These are phyloP conservation scores for Brachypalpus laphriformis DNA, from an alignment of 2,888 invertebrate genomes.

Conservation along the genomic window DNA sequence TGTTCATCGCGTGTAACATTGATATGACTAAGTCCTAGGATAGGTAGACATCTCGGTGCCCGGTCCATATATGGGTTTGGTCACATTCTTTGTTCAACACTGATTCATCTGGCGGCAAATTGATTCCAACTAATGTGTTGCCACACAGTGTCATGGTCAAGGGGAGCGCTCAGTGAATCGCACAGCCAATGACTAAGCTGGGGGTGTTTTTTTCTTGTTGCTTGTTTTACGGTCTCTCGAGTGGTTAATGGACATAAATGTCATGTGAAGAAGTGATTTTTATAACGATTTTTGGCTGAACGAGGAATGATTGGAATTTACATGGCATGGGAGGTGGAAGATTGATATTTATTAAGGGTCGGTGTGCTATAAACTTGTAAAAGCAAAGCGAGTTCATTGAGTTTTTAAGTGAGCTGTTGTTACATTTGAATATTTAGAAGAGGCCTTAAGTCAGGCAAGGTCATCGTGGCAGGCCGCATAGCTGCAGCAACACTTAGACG, in stretches of 20 bases:
- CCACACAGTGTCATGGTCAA: slow-evolving; percentile 56
- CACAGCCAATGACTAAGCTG: slow-evolving; percentile 14
- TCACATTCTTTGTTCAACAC: slow-evolving; percentile 66
- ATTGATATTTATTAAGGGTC: background rate
- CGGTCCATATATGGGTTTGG: slow-evolving; percentile 65
- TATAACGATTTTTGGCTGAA: background rate
- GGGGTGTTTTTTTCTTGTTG: background rate
- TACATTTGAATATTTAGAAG: no score
- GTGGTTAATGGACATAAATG: background rate
- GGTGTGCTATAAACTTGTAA: background rate
- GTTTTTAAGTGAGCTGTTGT: background rate
- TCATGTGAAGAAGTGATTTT: background rate
- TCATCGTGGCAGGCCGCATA: no score
- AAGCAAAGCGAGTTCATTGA: background rate
- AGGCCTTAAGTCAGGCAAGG: no score
- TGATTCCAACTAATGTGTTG: slow-evolving; percentile 63
- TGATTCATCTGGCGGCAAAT: slow-evolving; percentile 63
- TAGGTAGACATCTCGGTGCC: slow-evolving; percentile 70
- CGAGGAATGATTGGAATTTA: background rate
- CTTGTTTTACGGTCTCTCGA: background rate
- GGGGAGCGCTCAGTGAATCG: slow-evolving; percentile 9
- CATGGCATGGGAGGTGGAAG: background rate
- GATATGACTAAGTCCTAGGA: slow-evolving; percentile 51
- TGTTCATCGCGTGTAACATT: slow-evolving; percentile 48
- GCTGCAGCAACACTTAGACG: no score